Evolutionary conservation across 2,888 invertebrate species (phyloP), one percentile per base, ranked within the genome.

Genomic region (Trissoscelio sp.): DNA sequence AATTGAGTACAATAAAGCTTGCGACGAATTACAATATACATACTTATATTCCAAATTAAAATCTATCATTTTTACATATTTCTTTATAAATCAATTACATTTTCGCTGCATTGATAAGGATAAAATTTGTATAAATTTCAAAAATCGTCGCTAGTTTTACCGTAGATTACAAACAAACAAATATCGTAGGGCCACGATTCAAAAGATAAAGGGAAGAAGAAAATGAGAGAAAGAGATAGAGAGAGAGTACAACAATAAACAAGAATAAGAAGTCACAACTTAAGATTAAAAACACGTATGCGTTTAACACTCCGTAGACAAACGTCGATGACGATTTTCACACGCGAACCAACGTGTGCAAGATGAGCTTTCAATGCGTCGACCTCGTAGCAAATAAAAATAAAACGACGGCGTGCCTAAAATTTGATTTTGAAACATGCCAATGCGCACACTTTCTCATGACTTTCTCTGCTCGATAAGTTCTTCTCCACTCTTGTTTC

Each of bases 371-470:
- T 60, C 7, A 31, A 62, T 53, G 20, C 37, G 16, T 37, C 34
- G 51, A 77, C 46, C 37, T 60, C 53, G 62, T 57, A 42, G 58
- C 69, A 78, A 77, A 73, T 18, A 73, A 73, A 73, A 74, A 70
- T 69, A 24, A 58, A 74, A 69, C 46, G 37, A 66, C 34, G 69
- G 58, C 70, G 70, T 70, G 75, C 48, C 44, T 75, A 77, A 81
- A 81, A 77, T 77, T 81, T 70, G 66, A 72, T 75, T 77, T 72
- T 34, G 53, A 75, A 42, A 34, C 75, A 77, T 67, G 72, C 67
- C 66, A 51, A 57, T 18, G 18, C 44, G 51, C 44, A 11, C 69
- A 80, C 74, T 79, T 79, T 74, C 67, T 31, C 39, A 42, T 77
- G 60, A 81, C 80, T 70, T 80, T 70, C 64, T 75, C 60, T 37